Base-by-base conservation (phyloP, 2,888 invertebrate species). In the Luperina testacea region DNA sequence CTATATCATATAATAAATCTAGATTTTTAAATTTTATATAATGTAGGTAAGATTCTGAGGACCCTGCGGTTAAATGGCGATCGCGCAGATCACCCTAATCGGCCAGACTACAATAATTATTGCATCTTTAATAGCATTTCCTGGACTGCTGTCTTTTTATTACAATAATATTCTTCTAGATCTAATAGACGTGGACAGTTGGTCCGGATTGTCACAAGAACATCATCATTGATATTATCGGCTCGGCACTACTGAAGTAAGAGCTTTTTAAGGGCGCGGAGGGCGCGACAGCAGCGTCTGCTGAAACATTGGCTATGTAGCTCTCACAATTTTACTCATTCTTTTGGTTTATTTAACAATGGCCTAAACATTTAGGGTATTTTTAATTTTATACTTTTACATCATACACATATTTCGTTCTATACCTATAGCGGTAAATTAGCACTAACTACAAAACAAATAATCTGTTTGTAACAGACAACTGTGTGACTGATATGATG, bases 401-500 rank as follows among this genome's bases (percentile, higher is more conserved):
- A 38, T 38, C 9, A 6, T 38, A 53, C 17, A 38, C 9, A 32
- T 7, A 38, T 70, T 70, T n/a, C 38, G 3, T n/a, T 70, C 6
- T 38, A 9, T 24, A 17, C 13, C 15, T 27, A 13, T 24, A 53
- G n/a, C 42, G 17, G 24, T 42, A 73, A 45, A 38, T 59, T 24
- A 57, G 24, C 32, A n/a, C 11, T 76, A 51, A 51, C 20, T 42
- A 59, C 15, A 65, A 32, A 57, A 20, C n/a, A 15, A 24, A 59
- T 53, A 53, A 77, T 77, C 32, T 77, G 32, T 57, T 20, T 57
- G 13, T 8, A 57, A 38, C 67, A 51, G 67, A 79, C 67, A 59
- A 77, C 48, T 38, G 65, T 57, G 27, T 65, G 42, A 63, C 80
- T 63, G 80, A 64, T 45, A 67, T 59, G 45, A 78, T 78, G 45